phyloP scores from a whole-genome alignment of 2,888 invertebrate genomes.

The Athrips mouffetella region DNA sequence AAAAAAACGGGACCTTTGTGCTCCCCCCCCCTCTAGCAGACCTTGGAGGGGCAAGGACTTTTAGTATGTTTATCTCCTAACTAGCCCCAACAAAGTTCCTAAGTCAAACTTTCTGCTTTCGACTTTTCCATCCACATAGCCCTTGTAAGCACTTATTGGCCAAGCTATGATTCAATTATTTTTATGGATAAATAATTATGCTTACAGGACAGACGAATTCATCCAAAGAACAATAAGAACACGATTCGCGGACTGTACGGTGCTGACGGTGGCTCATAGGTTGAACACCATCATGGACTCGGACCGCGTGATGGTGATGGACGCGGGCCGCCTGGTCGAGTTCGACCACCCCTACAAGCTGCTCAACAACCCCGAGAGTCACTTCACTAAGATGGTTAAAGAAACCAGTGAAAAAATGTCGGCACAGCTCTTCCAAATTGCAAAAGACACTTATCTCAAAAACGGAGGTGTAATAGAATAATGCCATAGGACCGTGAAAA shows the following conservation, averaged over 20 bases:
- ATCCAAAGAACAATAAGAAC: conserved; percentile 90
- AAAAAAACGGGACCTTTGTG: too few species aligned
- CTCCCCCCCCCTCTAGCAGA: too few species aligned
- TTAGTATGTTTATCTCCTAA: too few species aligned
- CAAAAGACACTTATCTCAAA: conserved; percentile 63
- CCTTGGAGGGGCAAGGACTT: too few species aligned
- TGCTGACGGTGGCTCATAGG: conserved; percentile 94
- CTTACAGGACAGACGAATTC: conserved; percentile 85
- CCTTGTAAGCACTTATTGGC: too few species aligned
- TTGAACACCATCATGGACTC: conserved; percentile 96
- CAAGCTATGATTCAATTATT: background rate
- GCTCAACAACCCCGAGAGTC: conserved; percentile 78
- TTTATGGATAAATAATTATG: too few species aligned
- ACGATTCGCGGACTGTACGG: conserved; percentile 90
- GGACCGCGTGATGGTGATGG: conserved; percentile 92
- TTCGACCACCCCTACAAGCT: conserved; percentile 84
- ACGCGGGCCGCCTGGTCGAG: conserved; percentile 86
- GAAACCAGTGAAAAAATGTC: conserved; percentile 81
- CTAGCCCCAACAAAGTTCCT: too few species aligned
- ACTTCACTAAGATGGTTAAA: conserved; percentile 83
- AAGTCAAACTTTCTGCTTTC: too few species aligned
- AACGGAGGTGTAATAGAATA: conserved; percentile 60
- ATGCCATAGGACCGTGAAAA: conserved; percentile 12
- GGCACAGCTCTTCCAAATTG: conserved; percentile 60
- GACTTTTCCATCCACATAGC: too few species aligned